Evolutionary conservation across 2,113 vertebrate species (phyloP), one percentile per base, ranked within the genome.

Genomic region (Vireo altiloquus): DNA sequence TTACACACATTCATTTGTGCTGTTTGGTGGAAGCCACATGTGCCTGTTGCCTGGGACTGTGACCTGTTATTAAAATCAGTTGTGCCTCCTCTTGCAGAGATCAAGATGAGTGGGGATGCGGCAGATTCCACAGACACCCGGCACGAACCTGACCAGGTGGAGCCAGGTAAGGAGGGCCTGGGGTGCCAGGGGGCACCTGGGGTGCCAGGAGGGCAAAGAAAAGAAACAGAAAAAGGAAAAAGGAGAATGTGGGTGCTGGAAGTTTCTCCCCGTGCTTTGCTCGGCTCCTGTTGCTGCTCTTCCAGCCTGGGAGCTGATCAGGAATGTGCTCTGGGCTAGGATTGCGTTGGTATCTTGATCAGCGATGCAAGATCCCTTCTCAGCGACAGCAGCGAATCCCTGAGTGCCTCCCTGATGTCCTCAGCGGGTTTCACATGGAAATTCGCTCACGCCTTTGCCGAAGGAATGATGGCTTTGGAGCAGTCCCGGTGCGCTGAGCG

Each of bases 101-200:
- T 99, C 98, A 99, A 99, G 98, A 99, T 99, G 99, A 99, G 99
- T 89, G 97, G 99, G 54, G 98, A 99, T 92, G 94, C 98, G 7
- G 98, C 98, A 66, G 98, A 99, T 94, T 98, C 98, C 95, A 98
- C 98, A 57, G 99, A 99, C 47, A 92, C 97, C 56, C 96, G 95
- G 57, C 95, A 97, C 6, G 97, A 97, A 54, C 94, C 97, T 1
- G 89, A 96, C 90, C 98, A 98, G 82, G 96, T 98, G 91, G 98
- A 99, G 87, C 92, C 98, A 97, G 99, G 99, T 99, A 98, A 98
- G 99, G 77, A 77, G 53, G 57, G 76, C 35, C 54, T 1, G 16
- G 56, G 84, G 4, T 3, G 3, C 3, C 70, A 18, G 59, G 64
- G n/a, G n/a, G n/a, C n/a, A n/a, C 35, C 54, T 1, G 16, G 56